A percentile compares a stretch with the other conserved stretches of the same genome.
Evolutionary conservation across 2,113 vertebrate genomes (phyloP).

Genomic region (Centropus bengalensis): DNA sequence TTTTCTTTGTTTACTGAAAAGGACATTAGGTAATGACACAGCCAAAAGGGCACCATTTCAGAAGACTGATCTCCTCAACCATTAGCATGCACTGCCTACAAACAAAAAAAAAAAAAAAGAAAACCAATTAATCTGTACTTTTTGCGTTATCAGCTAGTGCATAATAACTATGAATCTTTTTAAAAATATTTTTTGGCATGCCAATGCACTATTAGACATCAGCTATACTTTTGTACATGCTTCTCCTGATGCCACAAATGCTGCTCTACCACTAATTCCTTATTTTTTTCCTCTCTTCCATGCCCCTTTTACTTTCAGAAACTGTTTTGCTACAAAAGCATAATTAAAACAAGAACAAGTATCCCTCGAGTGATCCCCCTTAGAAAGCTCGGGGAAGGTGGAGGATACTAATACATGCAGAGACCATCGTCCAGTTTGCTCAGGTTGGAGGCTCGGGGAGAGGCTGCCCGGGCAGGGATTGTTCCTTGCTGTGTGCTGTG

Average conservation of each 20-base stretch:
- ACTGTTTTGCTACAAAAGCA: not conserved
- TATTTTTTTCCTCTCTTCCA: not conserved
- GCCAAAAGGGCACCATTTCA: not conserved
- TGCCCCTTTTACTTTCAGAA: not conserved
- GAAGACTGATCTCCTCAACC: not conserved
- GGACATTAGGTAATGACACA: not conserved
- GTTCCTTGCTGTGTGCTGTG: not conserved
- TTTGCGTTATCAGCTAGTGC: not conserved
- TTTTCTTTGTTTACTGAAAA: constrained; percentile 11
- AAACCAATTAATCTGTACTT: rapidly evolving
- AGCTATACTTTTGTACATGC: not conserved
- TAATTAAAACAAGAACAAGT: not conserved
- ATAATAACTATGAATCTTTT: not conserved
- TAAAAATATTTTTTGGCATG: not conserved
- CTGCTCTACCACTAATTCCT: not conserved
- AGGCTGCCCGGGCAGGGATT: not conserved
- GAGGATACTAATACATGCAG: rapidly evolving
- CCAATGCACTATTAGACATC: not conserved
- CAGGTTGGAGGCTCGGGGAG: not conserved
- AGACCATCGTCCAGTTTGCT: not conserved
- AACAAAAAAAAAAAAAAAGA: not conserved
- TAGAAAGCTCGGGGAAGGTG: not conserved
- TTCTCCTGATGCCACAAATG: not conserved
- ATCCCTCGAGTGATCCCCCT: not conserved
- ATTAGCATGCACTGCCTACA: not conserved